Base-by-base conservation (phyloP, 37 sponge, comb jelly and placozoan genomes). In the Ianthella basta region DNA sequence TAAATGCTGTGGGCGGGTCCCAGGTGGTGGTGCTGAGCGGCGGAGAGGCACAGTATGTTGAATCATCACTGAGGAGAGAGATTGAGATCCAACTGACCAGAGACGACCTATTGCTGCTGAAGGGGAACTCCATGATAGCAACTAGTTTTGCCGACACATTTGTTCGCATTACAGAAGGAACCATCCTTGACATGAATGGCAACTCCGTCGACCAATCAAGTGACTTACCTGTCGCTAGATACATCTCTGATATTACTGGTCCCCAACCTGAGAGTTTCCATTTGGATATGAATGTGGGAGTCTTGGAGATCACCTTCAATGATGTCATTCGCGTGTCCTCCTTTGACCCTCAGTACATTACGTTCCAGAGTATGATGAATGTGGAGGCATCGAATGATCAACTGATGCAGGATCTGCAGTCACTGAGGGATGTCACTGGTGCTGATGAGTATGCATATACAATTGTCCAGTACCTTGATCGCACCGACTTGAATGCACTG, bases 131-230 rank as follows among this genome's bases (percentile, higher is more conserved):
- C 12, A n/a, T 4, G 18, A 68, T 89, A 15, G 90, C 84, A 36
- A 86, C 85, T 27, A 27, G 2, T 0, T 0, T 13, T 16, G 30
- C n/a, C 6, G 44, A 82, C 57, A 87, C 86, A 15, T 87, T 72
- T 35, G 57, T 95, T 23, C 61, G 57, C 15, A 35, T 95, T 19
- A 59, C 44, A 16, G 44, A 54, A 59, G 92, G 86, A 21, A 79
- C 92, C 15, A 84, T 95, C 21, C 40, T 57, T 36, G 95, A 95
- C 56, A 91, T 82, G 54, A 56, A 68, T 69, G 95, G 95, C n/a
- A 91, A 87, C 70, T 67, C 37, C 15, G 81, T 89, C 13, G 41
- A 59, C 8, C 66, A 44, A 15, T 83, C 86, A 24, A 66, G 65
- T 81, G 57, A 56, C 36, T 4, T 89, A 21, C 53, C 61, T 34